phyloP scores from a whole-genome alignment of 2,888 invertebrate species.

The Cordilura impudica region DNA sequence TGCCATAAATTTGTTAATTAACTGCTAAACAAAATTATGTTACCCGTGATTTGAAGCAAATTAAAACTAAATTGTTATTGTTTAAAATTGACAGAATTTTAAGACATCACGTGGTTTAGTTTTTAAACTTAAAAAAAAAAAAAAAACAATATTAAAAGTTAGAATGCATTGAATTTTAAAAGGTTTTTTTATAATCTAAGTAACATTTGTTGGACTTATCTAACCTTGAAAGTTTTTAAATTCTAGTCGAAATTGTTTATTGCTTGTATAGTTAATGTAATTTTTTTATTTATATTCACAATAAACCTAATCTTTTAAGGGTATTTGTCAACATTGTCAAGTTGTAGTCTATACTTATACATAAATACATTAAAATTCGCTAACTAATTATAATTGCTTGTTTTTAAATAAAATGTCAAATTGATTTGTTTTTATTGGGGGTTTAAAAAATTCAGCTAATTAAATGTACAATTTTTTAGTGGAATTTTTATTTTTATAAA shows the following conservation, averaged over 20 bases:
- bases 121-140: slow-evolving; percentile 12
- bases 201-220: slow-evolving; percentile 11
- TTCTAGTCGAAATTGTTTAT: not conserved
- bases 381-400: not conserved
- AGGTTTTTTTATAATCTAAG: not conserved
- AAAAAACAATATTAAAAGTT: not conserved
- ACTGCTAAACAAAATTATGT: not conserved
- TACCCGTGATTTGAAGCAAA: too few species aligned
- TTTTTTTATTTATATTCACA: not conserved
- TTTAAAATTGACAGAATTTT: slow-evolving; percentile 1
- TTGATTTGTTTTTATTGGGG: not conserved
- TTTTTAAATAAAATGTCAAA: not conserved
- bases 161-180: not conserved
- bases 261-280: not conserved
- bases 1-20: not conserved
- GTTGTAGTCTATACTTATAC: not conserved
- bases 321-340: not conserved
- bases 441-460: too few species aligned
- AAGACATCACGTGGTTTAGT: slow-evolving; percentile 13
- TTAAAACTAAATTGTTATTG: too few species aligned
- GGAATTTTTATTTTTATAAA: too few species aligned
- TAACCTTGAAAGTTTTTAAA: slow-evolving; percentile 23
- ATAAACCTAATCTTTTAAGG: not conserved
- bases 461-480: too few species aligned
- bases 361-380: not conserved